A percentile compares a stretch with the other conserved stretches of the same genome.
Evolutionary conservation across 2,113 vertebrate genomes (phyloP).

Genomic region (Panthera leo): DNA sequence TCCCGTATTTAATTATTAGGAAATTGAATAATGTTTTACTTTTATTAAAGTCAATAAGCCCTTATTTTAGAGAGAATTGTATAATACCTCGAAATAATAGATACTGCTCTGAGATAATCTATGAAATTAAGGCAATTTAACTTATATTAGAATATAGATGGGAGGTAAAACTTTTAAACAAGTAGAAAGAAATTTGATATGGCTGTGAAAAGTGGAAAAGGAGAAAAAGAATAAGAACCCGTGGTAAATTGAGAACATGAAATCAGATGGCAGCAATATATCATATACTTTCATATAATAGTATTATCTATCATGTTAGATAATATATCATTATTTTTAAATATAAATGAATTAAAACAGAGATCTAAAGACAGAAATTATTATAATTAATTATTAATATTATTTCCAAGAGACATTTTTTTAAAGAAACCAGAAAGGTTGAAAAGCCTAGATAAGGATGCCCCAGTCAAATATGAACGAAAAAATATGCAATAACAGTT

Average conservation of each 20-base stretch:
- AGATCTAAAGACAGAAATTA: background rate
- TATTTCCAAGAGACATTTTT: background rate
- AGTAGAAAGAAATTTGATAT: background rate
- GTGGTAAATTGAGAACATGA: background rate
- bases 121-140: background rate
- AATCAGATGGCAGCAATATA: background rate
- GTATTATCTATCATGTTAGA: background rate
- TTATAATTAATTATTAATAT: background rate
- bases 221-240: background rate
- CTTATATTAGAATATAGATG: background rate
- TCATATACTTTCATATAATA: background rate
- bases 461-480: background rate
- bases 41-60: background rate
- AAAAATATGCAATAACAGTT: background rate
- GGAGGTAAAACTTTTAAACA: background rate
- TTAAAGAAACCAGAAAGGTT: background rate
- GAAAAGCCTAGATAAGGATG: background rate
- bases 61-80: background rate
- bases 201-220: background rate
- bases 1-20: background rate
- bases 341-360: background rate
- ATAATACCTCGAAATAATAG: background rate
- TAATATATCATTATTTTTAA: background rate
- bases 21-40: background rate
- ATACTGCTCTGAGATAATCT: background rate